Conservation (phyloP, 2,113 vertebrate species). For the Zapornia atra region DNA sequence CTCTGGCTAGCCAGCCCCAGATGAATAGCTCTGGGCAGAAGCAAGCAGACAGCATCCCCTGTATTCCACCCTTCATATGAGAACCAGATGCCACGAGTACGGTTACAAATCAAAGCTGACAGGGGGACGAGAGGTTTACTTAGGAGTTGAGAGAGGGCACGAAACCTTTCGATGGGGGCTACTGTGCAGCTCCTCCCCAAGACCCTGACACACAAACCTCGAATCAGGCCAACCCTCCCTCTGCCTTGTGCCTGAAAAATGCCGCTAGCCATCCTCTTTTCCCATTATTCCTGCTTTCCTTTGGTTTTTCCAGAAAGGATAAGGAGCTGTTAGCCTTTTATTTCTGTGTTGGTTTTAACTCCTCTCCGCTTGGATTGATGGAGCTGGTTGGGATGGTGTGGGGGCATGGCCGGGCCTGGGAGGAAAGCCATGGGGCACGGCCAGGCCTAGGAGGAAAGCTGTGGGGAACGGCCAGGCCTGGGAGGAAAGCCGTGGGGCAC, state of each 20-base stretch:
- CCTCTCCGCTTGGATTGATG: not conserved
- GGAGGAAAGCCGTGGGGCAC: no score
- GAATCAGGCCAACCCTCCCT: not conserved
- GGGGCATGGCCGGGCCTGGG: not conserved
- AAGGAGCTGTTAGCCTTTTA: not conserved
- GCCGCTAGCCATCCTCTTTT: not conserved
- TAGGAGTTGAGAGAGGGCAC: conserved; percentile 18
- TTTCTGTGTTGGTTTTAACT: not conserved
- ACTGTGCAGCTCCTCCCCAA: conserved; percentile 2
- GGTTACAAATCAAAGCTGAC: conserved; percentile 67
- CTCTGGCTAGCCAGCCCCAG: not conserved
- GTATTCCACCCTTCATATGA: conserved; percentile 60
- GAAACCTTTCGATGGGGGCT: conserved; percentile 30
- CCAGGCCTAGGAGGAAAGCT: no score
- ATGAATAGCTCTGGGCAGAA: conserved; percentile 48
- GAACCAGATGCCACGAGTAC: conserved; percentile 68
- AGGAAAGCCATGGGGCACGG: not conserved
- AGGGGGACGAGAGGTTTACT: conserved; percentile 49
- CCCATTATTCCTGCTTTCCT: not conserved
- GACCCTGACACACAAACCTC: not conserved
- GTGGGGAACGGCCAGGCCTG: no score
- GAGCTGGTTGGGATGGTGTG: not conserved
- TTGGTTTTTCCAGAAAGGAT: not conserved
- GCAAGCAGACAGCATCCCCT: conserved; percentile 47
- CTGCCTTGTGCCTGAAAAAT: not conserved